These are phyloP conservation scores for Dugesia japonica DNA, from an alignment of 2,888 invertebrate genomes.

Conservation along the genomic window DNA sequence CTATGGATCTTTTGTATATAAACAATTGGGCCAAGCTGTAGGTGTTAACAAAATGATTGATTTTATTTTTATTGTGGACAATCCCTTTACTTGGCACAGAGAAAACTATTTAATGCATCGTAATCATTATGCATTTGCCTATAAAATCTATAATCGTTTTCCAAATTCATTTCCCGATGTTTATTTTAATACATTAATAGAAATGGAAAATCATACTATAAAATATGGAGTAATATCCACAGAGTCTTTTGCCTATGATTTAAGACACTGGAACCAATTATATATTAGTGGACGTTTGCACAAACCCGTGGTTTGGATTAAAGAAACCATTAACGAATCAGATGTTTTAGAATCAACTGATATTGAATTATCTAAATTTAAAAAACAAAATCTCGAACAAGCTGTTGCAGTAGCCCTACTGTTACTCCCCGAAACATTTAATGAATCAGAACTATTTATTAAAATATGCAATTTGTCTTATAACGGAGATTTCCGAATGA, in stretches of 20 bases:
- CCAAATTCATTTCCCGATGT: not conserved
- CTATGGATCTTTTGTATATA: slow-evolving; percentile 34
- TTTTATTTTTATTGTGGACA: slow-evolving; percentile 31
- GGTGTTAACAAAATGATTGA: slow-evolving; percentile 31
- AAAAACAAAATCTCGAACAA: slow-evolving; percentile 17
- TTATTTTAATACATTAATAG: slow-evolving; percentile 33
- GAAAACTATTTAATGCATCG: slow-evolving; percentile 23
- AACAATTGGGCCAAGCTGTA: slow-evolving; percentile 5
- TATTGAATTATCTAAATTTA: not conserved
- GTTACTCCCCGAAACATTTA: slow-evolving; percentile 29
- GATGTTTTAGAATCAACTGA: not conserved
- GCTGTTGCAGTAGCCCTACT: slow-evolving; percentile 25
- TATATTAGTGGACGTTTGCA: slow-evolving; percentile 34
- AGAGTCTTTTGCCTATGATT: slow-evolving; percentile 22
- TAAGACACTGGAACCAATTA: slow-evolving; percentile 28
- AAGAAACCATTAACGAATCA: not conserved
- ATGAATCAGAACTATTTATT: slow-evolving; percentile 11
- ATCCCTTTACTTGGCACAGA: slow-evolving; percentile 29
- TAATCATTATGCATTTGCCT: slow-evolving; percentile 24
- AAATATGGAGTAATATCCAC: slow-evolving; percentile 31
- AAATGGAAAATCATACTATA: not conserved
- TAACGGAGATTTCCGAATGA: slow-evolving; percentile 30
- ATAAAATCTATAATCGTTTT: not conserved
- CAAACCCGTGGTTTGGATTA: slow-evolving; percentile 34
- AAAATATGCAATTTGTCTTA: slow-evolving; percentile 23